Percentiles rank a stretch among this genome's conserved stretches.
Evolutionary conservation across 35 echinoderm and acorn worm genomes (phyloP).

Genomic region (Apostichopus californicus): DNA sequence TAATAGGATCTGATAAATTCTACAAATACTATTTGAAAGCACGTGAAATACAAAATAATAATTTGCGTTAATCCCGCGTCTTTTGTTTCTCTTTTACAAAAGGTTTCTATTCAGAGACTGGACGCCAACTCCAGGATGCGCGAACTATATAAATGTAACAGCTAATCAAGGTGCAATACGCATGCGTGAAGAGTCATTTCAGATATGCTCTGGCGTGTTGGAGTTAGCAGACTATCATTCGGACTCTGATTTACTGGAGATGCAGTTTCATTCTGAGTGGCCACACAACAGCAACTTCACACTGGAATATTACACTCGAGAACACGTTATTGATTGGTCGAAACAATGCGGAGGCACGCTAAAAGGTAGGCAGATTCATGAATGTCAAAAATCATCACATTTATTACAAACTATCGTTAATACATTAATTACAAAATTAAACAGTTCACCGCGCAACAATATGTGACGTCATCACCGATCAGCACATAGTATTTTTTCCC

Average conservation of each 20-base stretch:
- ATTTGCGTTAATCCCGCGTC: no score
- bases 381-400: no score
- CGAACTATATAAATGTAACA: not conserved
- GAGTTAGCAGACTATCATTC: constrained; percentile 31
- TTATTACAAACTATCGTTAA: no score
- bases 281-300: constrained; percentile 1
- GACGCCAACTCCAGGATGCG: not conserved
- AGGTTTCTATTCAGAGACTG: not conserved
- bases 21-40: no score
- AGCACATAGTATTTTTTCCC: no score
- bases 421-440: no score
- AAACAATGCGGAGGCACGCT: not conserved
- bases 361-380: not conserved
- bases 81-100: not conserved
- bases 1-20: no score
- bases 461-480: no score
- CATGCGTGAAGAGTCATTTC: constrained; percentile 1
- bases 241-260: constrained; percentile 4
- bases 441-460: no score
- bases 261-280: constrained; percentile 25
- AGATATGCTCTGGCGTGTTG: not conserved
- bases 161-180: not conserved
- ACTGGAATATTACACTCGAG: constrained; percentile 22
- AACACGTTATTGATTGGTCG: constrained; percentile 25
- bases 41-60: no score